Evolutionary conservation across 2,888 invertebrate species (phyloP).

Genomic region (Acleris literana): DNA sequence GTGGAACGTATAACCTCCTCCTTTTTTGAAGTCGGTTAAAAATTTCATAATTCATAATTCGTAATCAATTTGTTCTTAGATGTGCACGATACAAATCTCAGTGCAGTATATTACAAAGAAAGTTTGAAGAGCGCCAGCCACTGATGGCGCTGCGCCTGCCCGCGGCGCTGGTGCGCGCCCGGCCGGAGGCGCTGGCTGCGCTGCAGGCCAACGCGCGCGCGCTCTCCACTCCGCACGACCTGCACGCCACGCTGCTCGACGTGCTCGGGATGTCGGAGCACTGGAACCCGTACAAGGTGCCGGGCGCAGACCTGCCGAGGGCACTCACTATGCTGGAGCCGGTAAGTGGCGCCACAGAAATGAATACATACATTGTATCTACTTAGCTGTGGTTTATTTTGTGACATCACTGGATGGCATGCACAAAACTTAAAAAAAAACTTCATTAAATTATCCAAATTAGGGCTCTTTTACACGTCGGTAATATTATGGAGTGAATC

Average conservation of each 20-base stretch:
- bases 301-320: conserved; percentile 66
- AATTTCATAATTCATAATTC: too few relatives aligned
- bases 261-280: conserved; percentile 80
- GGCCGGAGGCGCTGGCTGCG: conserved; percentile 85
- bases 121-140: conserved; percentile 95
- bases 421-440: too few relatives aligned
- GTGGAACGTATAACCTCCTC: too few relatives aligned
- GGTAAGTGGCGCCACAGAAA: conserved; percentile 58
- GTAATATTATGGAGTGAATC: too few relatives aligned
- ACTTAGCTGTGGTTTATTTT: too few relatives aligned
- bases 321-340: conserved; percentile 85
- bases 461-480: too few relatives aligned
- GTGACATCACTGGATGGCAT: too few relatives aligned
- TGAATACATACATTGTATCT: too few relatives aligned
- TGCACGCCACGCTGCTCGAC: conserved; percentile 90
- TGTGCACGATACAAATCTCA: too few relatives aligned
- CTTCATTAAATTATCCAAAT: too few relatives aligned
- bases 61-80: too few relatives aligned
- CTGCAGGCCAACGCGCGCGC: conserved; percentile 86
- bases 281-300: conserved; percentile 73
- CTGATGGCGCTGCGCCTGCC: conserved; percentile 93
- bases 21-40: too few relatives aligned
- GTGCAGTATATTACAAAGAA: conserved; percentile 51
- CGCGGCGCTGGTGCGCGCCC: conserved; percentile 83
- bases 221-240: conserved; percentile 94